Evolutionary conservation across 2,113 vertebrate genomes (phyloP).

Genomic region (Ammodytes marinus): DNA sequence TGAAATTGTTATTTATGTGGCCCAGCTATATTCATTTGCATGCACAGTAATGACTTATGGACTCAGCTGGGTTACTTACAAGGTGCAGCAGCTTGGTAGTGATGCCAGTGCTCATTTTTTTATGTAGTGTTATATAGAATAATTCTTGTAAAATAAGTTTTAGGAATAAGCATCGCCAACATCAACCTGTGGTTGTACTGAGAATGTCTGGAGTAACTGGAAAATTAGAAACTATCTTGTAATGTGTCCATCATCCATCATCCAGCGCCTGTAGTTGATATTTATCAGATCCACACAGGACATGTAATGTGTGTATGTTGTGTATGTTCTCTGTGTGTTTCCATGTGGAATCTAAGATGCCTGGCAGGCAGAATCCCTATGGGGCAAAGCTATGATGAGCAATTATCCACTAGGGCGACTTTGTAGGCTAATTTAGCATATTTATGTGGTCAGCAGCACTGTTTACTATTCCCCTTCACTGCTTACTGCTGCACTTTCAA

Average conservation of each 20-base stretch:
- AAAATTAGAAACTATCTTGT: conserved; percentile 6
- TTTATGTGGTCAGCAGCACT: conserved; percentile 82
- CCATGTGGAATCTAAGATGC: conserved; percentile 79
- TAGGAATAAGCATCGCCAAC: background rate
- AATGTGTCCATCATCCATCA: conserved; percentile 44
- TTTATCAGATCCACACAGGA: conserved; percentile 28
- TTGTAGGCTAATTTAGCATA: conserved; percentile 83
- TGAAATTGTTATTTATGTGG: conserved; percentile 50
- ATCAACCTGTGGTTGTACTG: too few relatives aligned
- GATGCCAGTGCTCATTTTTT: background rate
- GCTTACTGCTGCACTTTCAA: conserved; percentile 82
- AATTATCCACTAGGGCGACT: conserved; percentile 83
- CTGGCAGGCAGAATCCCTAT: conserved; percentile 74
- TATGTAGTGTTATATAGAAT: background rate
- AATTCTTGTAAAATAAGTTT: background rate
- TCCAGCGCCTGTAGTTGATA: conserved; percentile 23
- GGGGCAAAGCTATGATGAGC: conserved; percentile 81
- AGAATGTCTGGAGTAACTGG: background rate
- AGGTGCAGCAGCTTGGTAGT: background rate
- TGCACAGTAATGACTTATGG: conserved; percentile 11
- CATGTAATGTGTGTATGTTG: conserved; percentile 39
- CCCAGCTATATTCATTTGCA: conserved; percentile 35
- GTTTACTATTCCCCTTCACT: conserved; percentile 82
- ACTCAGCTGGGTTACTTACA: background rate
- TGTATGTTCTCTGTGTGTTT: conserved; percentile 66